Conservation (phyloP, 2,797 vertebrate genomes). For the Onychomys leucogaster region DNA sequence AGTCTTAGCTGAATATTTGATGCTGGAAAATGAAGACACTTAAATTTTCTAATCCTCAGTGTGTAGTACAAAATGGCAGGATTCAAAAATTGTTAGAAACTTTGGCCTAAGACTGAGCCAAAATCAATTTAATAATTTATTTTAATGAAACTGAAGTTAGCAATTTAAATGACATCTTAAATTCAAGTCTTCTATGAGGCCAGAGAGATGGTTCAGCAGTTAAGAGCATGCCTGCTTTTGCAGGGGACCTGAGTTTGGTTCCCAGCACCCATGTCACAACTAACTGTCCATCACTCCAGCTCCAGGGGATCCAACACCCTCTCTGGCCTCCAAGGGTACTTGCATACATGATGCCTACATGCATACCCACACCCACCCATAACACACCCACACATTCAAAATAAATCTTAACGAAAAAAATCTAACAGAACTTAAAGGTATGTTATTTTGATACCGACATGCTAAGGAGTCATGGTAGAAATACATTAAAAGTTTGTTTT, state of each 20-base stretch:
- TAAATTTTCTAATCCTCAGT: not conserved
- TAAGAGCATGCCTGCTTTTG: not conserved
- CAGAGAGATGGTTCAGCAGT: not conserved
- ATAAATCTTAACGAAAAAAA: not conserved
- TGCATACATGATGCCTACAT: too few relatives aligned
- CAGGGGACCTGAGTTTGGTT: not conserved
- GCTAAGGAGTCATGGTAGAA: not conserved
- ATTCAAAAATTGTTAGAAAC: not conserved
- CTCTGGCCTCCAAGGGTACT: not conserved
- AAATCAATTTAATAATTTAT: not conserved
- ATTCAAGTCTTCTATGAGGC: not conserved
- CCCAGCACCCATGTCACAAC: not conserved
- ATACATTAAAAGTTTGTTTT: not conserved
- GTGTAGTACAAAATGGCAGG: not conserved
- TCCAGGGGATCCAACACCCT: not conserved
- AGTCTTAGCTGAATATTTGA: not conserved
- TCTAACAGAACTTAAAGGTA: not conserved
- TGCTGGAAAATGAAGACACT: not conserved
- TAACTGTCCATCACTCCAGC: not conserved
- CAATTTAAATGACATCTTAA: not conserved
- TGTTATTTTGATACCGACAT: not conserved
- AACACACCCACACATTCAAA: not conserved
- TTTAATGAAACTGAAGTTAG: not conserved
- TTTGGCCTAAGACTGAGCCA: not conserved
- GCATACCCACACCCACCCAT: not conserved